Base-by-base conservation (phyloP, 1,140 invertebrate species). In the Apocrypta bakeri region DNA sequence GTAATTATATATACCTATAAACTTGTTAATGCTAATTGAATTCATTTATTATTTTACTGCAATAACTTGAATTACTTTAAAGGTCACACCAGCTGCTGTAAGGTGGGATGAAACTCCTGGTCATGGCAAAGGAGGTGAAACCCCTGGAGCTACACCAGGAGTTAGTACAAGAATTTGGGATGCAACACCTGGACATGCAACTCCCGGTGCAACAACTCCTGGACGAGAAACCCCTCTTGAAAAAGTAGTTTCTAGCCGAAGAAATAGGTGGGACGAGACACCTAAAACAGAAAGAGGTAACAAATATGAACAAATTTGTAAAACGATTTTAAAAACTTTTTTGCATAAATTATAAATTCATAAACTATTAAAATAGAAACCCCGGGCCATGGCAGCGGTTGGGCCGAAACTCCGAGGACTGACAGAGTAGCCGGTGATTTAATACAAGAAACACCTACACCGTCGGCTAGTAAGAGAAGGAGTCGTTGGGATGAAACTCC, bases 241-340 rank as follows among this genome's bases (percentile, higher is more conserved):
- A 85, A 96, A 96, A 90, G 93, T 95, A n/a, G 88, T 94, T 14
- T 95, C 95, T 27, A 95, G 95, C 24, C 92, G 98, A 24, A 94
- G 98, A 80, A 99, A 99, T 93, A 95, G 99, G 82, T 99, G 99
- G 99, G 99, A 99, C 93, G 99, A 99, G 93, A 99, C 99, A 2
- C 98, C 99, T 0, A 98, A 98, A 93, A 99, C 98, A 21, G 98
- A 99, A 90, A 94, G 98, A 89, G 96, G 95, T 95, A 92, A 87
- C 80, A 84, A 69, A 71, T 83, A 77, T 42, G 9, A 81, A 72
- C 78, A 71, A 21, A 37, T 72, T 33, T 73, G 66, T 33, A 17
- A 79, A 29, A 24, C 37, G 77, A 17, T 78, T 24, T 78, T 68
- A 73, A 27, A 72, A 84, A 63, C 64, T 73, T 76, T 66, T 66